A percentile compares a stretch with the other conserved stretches of the same genome.
phyloP scores from a whole-genome alignment of 92 coral and sea anemone species.

The Porites lobata region DNA sequence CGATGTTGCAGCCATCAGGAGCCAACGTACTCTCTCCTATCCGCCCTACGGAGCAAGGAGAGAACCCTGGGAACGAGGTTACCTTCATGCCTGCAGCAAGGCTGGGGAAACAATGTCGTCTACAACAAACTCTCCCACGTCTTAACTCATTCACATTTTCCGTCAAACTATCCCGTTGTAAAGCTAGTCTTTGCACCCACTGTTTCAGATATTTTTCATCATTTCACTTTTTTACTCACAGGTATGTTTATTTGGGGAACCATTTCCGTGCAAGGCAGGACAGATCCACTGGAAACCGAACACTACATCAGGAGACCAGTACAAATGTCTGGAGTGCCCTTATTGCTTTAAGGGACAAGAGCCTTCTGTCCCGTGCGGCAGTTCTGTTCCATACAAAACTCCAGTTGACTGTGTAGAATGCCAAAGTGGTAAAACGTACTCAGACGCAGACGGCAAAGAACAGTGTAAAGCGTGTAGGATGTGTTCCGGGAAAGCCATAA shows the following conservation, averaged over 20 bases:
- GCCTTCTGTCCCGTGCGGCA: constrained; percentile 64
- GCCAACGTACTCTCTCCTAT: too few relatives aligned
- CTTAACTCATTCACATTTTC: too few relatives aligned
- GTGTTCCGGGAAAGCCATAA: constrained; percentile 52
- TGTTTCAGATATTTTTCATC: too few relatives aligned
- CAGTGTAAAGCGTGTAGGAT: constrained; percentile 61
- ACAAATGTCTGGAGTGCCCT: constrained; percentile 62
- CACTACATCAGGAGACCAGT: neutral
- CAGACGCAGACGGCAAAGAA: constrained; percentile 32
- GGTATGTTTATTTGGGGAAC: neutral
- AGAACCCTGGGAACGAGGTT: too few relatives aligned
- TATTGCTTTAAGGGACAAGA: constrained; percentile 57
- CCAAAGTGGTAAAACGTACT: constrained; percentile 50
- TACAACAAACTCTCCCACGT: too few relatives aligned
- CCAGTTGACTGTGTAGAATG: constrained; percentile 46
- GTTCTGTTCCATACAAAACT: constrained; percentile 42
- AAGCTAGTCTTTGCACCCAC: neutral
- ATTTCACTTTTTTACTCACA: neutral
- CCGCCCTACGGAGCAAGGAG: too few relatives aligned
- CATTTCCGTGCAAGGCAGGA: constrained; percentile 19
- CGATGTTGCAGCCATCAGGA: too few relatives aligned
- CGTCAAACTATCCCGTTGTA: too few relatives aligned
- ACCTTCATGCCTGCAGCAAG: too few relatives aligned
- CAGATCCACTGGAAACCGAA: constrained; percentile 58
- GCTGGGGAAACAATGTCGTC: too few relatives aligned